A percentile compares a stretch with the other conserved stretches of the same genome.
These are phyloP conservation scores for Cephus rjabovi DNA, from an alignment of 2,888 invertebrate genomes.

Conservation along the genomic window DNA sequence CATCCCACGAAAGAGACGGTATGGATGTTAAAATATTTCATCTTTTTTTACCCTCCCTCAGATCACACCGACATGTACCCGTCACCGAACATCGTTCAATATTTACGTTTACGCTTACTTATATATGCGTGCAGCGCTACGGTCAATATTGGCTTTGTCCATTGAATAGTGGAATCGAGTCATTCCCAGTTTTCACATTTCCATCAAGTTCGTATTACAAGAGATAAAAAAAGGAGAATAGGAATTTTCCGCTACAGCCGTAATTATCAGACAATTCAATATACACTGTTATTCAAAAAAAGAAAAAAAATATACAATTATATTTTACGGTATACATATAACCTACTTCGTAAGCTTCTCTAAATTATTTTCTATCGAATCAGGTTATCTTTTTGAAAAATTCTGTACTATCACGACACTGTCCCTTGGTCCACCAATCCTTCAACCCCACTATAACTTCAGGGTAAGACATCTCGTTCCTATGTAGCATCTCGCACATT, in stretches of 20 bases:
- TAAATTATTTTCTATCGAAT: background rate
- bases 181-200: background rate
- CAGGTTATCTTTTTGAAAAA: background rate
- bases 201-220: background rate
- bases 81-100: background rate
- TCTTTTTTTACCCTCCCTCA: background rate
- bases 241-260: background rate
- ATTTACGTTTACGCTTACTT: background rate
- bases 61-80: background rate
- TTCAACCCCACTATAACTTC: background rate
- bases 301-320: background rate
- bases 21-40: background rate
- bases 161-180: background rate
- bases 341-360: background rate
- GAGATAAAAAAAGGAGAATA: background rate
- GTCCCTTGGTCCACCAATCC: background rate
- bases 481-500: constrained; percentile 11
- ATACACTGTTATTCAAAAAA: background rate
- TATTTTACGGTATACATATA: background rate
- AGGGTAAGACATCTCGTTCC: background rate
- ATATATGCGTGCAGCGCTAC: background rate
- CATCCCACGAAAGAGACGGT: background rate
- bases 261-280: background rate
- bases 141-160: background rate
- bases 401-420: background rate